Conservation (phyloP, 2,797 vertebrate species). For the Cheirogaleus major region DNA sequence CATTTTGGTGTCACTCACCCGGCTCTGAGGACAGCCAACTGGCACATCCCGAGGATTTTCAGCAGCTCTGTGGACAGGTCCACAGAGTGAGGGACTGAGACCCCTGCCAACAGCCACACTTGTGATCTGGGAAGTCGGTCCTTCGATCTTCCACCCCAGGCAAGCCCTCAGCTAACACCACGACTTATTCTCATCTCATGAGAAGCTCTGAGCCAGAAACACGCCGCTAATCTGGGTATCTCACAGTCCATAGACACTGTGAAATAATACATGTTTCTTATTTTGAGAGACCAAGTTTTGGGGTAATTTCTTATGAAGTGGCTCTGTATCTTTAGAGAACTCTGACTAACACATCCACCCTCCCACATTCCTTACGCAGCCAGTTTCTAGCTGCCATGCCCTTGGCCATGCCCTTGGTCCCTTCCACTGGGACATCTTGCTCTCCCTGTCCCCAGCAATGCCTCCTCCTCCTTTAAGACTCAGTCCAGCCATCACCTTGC, state of each 20-base stretch:
- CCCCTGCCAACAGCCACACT: accelerated
- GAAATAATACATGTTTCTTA: neutral
- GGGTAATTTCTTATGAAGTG: neutral
- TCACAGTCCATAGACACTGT: neutral
- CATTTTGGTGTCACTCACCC: too few species aligned
- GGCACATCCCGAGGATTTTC: too few species aligned
- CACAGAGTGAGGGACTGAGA: neutral
- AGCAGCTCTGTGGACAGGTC: neutral
- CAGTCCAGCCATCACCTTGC: neutral
- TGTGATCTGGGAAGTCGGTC: neutral
- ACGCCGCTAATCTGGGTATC: neutral
- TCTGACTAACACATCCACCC: neutral
- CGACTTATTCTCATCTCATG: neutral
- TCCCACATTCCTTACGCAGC: neutral
- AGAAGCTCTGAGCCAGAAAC: neutral
- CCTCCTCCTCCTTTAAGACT: neutral
- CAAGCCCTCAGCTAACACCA: neutral
- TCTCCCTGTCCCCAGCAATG: neutral
- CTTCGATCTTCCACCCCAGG: neutral
- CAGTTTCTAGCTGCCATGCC: neutral
- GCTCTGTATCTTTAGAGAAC: neutral
- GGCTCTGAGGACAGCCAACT: neutral
- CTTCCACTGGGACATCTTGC: neutral
- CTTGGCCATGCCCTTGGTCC: neutral
- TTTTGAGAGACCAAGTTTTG: neutral